Evolutionary conservation across 2,113 vertebrate species (phyloP).

Genomic region (Alligator sinensis): DNA sequence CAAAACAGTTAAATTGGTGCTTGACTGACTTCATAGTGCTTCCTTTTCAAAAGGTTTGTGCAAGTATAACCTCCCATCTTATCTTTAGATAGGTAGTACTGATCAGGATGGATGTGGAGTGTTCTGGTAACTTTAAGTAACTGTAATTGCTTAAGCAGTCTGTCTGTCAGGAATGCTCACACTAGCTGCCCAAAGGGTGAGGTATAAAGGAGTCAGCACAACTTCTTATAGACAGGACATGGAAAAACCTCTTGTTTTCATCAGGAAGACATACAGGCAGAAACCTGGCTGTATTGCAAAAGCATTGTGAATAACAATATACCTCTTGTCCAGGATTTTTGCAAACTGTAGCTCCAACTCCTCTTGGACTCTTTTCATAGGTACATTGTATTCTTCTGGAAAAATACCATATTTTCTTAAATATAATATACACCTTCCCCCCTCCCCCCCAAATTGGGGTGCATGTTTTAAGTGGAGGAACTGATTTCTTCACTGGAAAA

Average conservation of each 20-base stretch:
- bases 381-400: neutral
- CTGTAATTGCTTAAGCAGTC: neutral
- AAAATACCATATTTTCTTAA: neutral
- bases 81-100: conserved; percentile 53
- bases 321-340: neutral
- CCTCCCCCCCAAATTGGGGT: too few species aligned
- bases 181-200: neutral
- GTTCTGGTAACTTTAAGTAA: conserved; percentile 26
- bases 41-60: conserved; percentile 43
- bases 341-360: neutral
- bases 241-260: fast-evolving
- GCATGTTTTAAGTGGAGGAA: too few species aligned
- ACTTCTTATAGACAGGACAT: neutral
- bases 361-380: neutral
- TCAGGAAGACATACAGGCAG: neutral
- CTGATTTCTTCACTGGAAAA: too few species aligned
- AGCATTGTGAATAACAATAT: neutral
- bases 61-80: conserved; percentile 20
- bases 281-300: neutral
- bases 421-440: too few species aligned
- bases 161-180: neutral
- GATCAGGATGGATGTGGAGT: neutral
- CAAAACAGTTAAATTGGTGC: neutral
- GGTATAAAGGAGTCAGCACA: neutral
- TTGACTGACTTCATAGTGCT: neutral